Evolutionary conservation across 2,888 invertebrate species (phyloP).

Genomic region (Myopa testacea): DNA sequence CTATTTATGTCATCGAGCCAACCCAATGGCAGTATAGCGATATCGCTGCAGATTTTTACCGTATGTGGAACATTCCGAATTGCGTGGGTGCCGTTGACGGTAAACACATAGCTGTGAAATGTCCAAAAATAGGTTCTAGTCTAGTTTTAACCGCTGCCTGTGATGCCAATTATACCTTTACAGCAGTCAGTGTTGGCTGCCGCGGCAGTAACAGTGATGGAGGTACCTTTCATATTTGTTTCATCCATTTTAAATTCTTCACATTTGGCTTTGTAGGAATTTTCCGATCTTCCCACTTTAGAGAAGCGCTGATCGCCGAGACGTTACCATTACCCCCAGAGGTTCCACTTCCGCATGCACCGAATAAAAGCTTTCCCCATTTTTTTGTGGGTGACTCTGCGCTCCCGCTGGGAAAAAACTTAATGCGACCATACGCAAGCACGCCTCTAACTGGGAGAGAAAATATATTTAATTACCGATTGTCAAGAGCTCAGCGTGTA

Average conservation of each 20-base stretch:
- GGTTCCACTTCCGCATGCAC: conserved; percentile 26
- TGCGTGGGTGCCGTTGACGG: conserved; percentile 18
- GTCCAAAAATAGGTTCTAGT: neutral
- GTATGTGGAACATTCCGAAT: conserved; percentile 19
- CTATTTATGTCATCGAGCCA: conserved; percentile 30
- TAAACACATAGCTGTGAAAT: neutral
- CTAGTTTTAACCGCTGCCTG: neutral
- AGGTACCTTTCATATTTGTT: conserved; percentile 8
- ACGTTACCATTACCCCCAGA: conserved; percentile 35
- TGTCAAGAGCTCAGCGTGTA: conserved; percentile 12
- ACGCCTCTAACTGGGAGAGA: neutral
- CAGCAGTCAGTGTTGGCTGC: conserved; percentile 9
- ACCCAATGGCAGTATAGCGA: neutral
- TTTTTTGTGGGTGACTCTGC: conserved; percentile 33
- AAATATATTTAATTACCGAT: conserved; percentile 24
- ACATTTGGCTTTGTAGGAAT: neutral
- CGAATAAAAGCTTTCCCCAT: conserved; percentile 17
- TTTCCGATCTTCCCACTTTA: conserved; percentile 7
- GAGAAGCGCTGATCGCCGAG: conserved; percentile 14
- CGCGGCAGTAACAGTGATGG: conserved; percentile 26
- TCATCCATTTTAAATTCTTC: neutral
- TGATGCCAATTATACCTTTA: conserved; percentile 13
- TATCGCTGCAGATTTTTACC: neutral
- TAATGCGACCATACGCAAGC: conserved; percentile 31
- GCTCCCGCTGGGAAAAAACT: conserved; percentile 30